Conservation (phyloP, 2,888 invertebrate species). For the Strigamia transsilvanica region DNA sequence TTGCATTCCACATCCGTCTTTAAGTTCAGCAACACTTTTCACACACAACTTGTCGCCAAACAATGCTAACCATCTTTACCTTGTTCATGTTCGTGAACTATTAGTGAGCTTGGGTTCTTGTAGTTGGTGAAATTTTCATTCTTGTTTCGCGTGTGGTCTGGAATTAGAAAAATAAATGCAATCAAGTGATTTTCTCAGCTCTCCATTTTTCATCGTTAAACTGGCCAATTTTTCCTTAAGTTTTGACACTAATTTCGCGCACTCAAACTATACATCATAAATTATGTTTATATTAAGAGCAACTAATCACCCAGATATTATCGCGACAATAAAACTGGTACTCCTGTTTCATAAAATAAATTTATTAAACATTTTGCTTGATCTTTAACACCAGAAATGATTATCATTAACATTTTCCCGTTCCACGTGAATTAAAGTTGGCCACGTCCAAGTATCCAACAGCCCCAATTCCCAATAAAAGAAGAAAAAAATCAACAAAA, state of each 20-base stretch:
- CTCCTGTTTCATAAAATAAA: neutral
- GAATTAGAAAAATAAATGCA: slow-evolving; percentile 57
- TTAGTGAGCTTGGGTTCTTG: slow-evolving; percentile 71
- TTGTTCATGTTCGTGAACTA: slow-evolving; percentile 71
- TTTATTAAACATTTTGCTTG: neutral
- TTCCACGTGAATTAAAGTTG: neutral
- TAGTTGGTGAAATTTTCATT: slow-evolving; percentile 70
- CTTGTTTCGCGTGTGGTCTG: slow-evolving; percentile 65
- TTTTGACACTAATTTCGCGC: too few species aligned
- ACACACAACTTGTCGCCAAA: neutral
- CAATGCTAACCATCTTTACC: slow-evolving; percentile 62
- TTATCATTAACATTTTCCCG: neutral
- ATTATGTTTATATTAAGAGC: neutral
- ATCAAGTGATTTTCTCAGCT: neutral
- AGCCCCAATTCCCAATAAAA: too few species aligned
- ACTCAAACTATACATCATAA: neutral
- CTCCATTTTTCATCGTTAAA: too few species aligned
- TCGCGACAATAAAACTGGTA: neutral
- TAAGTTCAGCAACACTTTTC: neutral
- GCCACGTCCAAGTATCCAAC: too few species aligned
- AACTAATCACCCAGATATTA: slow-evolving; percentile 24
- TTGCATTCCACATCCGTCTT: slow-evolving; percentile 11
- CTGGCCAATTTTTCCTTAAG: too few species aligned
- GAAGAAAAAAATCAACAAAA: too few species aligned
- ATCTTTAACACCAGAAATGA: slow-evolving; percentile 17